Base-by-base conservation (phyloP, 2,888 invertebrate genomes). In the Patella caerulea region DNA sequence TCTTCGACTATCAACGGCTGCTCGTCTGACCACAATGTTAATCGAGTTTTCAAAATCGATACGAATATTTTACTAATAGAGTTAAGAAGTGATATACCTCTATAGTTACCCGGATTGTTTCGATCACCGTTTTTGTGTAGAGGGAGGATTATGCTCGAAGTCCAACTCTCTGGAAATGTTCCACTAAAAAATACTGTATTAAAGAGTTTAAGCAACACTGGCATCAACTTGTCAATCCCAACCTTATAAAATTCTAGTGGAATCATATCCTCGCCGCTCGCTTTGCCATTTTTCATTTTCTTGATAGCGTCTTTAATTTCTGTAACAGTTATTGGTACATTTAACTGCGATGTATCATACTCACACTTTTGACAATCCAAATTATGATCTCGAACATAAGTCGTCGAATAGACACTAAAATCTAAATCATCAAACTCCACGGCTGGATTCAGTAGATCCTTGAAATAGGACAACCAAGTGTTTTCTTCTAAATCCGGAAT, bases 261-360 rank as follows among this genome's bases (percentile, higher is more conserved):
- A 11, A 65, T 65, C n/a, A 65, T n/a, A 24, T 65, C 65, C 24
- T 65, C 65, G 12, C 65, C 65, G 19, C 65, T 24, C 3, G n/a
- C n/a, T n/a, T 65, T 65, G 11, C 65, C 24, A 12, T 65, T 65
- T 24, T 65, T 65, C 65, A 65, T 65, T 65, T 65, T 65, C 9
- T 65, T 65, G n/a, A 65, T 65, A 24, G 65, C 65, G 24, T 24
- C n/a, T 65, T 65, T 65, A 19, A 65, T 65, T 24, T 65, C 65
- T 34, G 34, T 34, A 34, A 34, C 34, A 34, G n/a, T 34, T 34
- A 34, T 34, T 34, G 34, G 34, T 34, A 34, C 34, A 34, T 34
- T 34, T 34, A 34, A 34, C 34, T 34, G 34, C 2, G 34, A 34
- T 34, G 34, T 34, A 34, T 34, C 34, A 34, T 34, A 34, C 34